These are phyloP conservation scores for Bolinopsis microptera DNA, from an alignment of 37 sponge, comb jelly and placozoan species.

Conservation along the genomic window DNA sequence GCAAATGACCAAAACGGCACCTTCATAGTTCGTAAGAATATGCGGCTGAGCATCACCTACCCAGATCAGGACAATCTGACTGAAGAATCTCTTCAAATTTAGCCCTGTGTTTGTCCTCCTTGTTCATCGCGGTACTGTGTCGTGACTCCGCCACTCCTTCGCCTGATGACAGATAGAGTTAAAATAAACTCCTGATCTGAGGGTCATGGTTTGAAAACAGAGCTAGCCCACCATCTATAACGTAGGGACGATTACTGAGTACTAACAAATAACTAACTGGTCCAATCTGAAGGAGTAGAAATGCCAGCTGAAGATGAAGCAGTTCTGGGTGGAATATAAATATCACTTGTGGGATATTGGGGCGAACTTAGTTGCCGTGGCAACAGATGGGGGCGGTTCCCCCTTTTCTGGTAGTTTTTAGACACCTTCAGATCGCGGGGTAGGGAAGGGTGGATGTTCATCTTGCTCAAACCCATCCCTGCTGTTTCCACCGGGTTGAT, in stretches of 20 bases:
- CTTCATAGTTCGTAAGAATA: no score
- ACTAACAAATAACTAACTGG: neutral
- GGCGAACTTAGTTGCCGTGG: neutral
- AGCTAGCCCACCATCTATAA: no score
- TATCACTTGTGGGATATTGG: neutral
- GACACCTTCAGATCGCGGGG: neutral
- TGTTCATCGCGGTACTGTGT: neutral
- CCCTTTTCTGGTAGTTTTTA: neutral
- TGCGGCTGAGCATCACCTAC: no score
- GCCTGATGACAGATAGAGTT: no score
- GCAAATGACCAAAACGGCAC: no score
- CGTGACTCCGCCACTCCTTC: neutral
- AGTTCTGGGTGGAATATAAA: neutral
- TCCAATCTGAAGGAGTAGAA: neutral
- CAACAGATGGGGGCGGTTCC: neutral
- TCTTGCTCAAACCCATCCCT: slow-evolving; percentile 11
- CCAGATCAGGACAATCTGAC: slow-evolving; percentile 31
- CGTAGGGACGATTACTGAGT: neutral
- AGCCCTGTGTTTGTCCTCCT: slow-evolving; percentile 5
- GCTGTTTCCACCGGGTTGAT: neutral
- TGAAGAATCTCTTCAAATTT: neutral
- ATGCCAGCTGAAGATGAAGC: neutral
- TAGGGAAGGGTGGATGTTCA: slow-evolving; percentile 11
- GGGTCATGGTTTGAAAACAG: no score
- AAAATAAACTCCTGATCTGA: neutral